These are phyloP conservation scores for Pterocles orientalis DNA, from an alignment of 2,113 vertebrate species.

Conservation along the genomic window DNA sequence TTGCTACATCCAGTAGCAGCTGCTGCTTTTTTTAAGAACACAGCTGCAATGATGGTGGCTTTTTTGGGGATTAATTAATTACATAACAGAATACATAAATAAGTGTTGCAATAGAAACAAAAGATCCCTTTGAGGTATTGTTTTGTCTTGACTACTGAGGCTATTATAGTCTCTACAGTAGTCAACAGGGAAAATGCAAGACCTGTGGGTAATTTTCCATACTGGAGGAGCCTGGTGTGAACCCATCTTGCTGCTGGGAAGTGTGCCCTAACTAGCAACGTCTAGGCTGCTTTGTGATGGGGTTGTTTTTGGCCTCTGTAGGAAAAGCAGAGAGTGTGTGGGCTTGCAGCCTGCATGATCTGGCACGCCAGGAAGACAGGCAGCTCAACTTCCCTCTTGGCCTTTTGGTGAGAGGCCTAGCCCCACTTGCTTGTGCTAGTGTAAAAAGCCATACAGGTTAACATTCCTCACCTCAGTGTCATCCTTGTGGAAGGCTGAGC, in stretches of 20 bases:
- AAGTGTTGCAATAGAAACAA: neutral
- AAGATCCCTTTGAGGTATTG: conserved; percentile 36
- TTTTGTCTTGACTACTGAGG: neutral
- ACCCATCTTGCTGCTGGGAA: neutral
- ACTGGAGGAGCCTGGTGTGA: conserved; percentile 3
- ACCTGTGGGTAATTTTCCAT: neutral
- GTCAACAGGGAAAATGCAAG: neutral
- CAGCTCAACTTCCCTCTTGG: neutral
- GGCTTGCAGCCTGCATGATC: neutral
- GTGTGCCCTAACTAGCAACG: neutral
- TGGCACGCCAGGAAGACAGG: neutral
- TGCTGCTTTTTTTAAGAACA: neutral
- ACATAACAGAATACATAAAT: conserved; percentile 9
- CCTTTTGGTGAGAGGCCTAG: neutral
- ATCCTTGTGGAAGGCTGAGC: neutral
- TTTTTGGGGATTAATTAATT: neutral
- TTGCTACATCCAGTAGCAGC: neutral
- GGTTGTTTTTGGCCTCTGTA: neutral
- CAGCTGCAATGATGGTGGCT: neutral
- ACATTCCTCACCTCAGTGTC: neutral
- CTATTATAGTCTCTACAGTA: neutral
- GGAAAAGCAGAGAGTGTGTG: neutral
- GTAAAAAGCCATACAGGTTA: neutral
- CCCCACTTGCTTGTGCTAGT: neutral
- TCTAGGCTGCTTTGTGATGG: neutral